Evolutionary conservation across 2,797 vertebrate genomes (phyloP).

Genomic region (Zalophus californianus): DNA sequence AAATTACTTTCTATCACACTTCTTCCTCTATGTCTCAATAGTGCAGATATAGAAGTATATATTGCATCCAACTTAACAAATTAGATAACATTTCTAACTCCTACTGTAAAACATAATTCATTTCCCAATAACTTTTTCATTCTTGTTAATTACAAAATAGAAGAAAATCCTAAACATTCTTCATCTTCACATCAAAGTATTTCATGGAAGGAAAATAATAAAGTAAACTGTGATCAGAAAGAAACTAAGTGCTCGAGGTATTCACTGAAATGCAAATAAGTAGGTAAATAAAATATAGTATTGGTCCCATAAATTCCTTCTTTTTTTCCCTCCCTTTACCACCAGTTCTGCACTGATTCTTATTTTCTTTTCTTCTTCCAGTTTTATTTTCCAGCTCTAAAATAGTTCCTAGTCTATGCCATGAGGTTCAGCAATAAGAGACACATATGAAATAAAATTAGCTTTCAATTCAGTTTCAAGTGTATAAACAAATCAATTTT

Average conservation of each 20-base stretch:
- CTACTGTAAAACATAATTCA: not conserved
- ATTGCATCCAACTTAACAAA: not conserved
- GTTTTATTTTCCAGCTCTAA: conserved; percentile 16
- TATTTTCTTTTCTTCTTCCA: not conserved
- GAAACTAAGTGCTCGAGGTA: not conserved
- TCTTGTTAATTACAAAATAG: not conserved
- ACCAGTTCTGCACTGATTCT: not conserved
- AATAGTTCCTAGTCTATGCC: not conserved
- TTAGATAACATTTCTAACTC: conserved; percentile 21
- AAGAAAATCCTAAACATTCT: not conserved
- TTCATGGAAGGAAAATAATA: conserved; percentile 10
- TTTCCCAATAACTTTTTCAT: not conserved
- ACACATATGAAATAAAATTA: conserved; percentile 32
- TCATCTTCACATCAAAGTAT: conserved; percentile 19
- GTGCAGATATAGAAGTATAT: not conserved
- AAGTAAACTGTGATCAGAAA: not conserved
- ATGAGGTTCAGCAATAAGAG: not conserved
- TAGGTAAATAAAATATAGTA: not conserved
- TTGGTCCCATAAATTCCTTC: not conserved
- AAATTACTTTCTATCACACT: not conserved
- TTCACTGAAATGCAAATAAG: not conserved
- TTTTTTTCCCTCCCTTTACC: not conserved
- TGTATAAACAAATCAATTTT: conserved; percentile 35
- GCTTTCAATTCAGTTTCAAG: conserved; percentile 31
- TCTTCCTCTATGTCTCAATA: not conserved